A percentile compares a stretch with the other conserved stretches of the same genome.
phyloP scores from a whole-genome alignment of 2,797 vertebrate genomes.

The Galagoides demidoff region DNA sequence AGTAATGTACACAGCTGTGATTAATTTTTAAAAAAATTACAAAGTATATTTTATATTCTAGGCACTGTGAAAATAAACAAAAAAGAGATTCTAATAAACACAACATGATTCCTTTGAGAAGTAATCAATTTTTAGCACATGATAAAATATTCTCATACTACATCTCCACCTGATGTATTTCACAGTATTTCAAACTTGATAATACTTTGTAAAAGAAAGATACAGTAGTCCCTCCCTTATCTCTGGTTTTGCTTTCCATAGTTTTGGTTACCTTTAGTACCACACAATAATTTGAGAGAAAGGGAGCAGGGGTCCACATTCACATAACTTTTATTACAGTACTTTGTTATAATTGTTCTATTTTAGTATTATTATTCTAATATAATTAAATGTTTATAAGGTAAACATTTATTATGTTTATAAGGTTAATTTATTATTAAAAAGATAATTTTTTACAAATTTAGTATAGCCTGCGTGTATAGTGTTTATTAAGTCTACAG shows the following conservation, averaged over 20 bases:
- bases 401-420: too few relatives aligned
- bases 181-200: not conserved
- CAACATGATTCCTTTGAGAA: conserved; percentile 25
- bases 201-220: conserved; percentile 15
- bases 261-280: not conserved
- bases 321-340: not conserved
- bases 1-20: too few relatives aligned
- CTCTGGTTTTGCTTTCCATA: not conserved
- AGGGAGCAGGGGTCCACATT: not conserved
- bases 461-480: not conserved
- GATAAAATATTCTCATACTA: conserved; percentile 30
- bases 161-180: not conserved
- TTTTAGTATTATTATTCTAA: not conserved
- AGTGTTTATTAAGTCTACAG: not conserved
- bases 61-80: too few relatives aligned
- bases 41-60: too few relatives aligned
- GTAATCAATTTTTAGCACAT: not conserved
- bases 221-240: not conserved
- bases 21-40: too few relatives aligned
- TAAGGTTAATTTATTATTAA: not conserved
- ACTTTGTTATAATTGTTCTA: not conserved
- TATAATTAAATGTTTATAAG: not conserved
- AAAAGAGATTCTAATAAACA: conserved; percentile 62
- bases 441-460: not conserved
- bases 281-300: not conserved